These are phyloP conservation scores for Amazona vittata DNA, from an alignment of 2,113 vertebrate genomes.

Conservation along the genomic window DNA sequence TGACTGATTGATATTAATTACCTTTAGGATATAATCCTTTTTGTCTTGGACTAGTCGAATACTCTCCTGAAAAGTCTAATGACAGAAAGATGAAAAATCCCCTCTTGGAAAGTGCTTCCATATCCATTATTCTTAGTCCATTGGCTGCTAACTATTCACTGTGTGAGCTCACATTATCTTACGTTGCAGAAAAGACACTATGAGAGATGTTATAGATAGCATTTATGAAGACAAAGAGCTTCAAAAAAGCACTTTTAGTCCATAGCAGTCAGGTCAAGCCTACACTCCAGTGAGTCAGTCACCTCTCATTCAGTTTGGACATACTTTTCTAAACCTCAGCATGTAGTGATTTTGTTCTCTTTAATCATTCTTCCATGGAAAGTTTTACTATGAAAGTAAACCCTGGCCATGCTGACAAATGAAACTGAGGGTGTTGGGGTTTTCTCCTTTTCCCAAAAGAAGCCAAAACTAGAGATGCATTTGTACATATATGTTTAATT, in stretches of 20 bases:
- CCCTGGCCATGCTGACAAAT: neutral
- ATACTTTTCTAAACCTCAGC: neutral
- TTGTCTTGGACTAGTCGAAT: neutral
- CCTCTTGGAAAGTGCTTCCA: neutral
- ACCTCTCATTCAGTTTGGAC: neutral
- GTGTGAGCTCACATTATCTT: neutral
- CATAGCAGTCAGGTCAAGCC: neutral
- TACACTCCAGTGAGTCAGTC: neutral
- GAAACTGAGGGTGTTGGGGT: neutral
- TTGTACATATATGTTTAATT: neutral
- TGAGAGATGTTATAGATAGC: neutral
- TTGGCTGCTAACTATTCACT: constrained; percentile 40
- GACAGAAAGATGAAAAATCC: neutral
- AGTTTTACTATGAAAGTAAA: neutral
- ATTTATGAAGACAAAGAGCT: neutral
- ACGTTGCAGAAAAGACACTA: neutral
- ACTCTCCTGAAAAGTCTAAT: neutral
- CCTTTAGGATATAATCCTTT: neutral
- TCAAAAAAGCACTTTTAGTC: neutral
- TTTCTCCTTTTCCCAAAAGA: neutral
- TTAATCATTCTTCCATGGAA: neutral
- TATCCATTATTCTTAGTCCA: neutral
- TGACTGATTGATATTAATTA: neutral
- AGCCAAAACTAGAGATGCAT: neutral
- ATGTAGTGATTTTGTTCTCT: neutral